Evolutionary conservation across 2,113 vertebrate species (phyloP).

Genomic region (Nanger granti): DNA sequence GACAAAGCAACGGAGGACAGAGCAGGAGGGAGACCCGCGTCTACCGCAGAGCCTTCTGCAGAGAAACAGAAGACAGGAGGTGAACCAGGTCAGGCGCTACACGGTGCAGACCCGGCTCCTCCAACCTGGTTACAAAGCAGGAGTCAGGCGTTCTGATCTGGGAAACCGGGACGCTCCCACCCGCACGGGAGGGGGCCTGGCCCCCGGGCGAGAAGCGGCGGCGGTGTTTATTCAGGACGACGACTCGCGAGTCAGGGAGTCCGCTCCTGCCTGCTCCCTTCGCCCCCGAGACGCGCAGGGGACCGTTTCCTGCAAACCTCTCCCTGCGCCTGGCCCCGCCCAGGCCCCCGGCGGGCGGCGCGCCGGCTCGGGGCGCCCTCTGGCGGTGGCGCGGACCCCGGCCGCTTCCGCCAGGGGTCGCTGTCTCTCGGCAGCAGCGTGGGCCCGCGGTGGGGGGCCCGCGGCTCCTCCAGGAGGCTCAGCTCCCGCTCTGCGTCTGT

Average conservation of each 20-base stretch:
- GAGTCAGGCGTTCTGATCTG: background rate
- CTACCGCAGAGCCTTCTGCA: conserved; percentile 1
- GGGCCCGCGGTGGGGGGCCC: background rate
- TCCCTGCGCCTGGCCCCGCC: background rate
- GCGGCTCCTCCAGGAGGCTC: background rate
- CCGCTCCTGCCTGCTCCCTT: background rate
- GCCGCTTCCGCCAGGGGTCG: background rate
- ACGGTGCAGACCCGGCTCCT: background rate
- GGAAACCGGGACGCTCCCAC: background rate
- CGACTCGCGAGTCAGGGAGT: background rate
- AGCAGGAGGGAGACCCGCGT: background rate
- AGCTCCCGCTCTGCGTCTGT: background rate
- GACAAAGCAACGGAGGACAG: background rate
- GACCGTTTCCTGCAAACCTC: background rate
- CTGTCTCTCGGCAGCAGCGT: conserved; percentile 19
- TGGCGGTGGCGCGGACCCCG: background rate
- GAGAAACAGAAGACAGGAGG: background rate
- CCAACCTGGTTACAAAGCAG: background rate
- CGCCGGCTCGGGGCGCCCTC: conserved; percentile 32
- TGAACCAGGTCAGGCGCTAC: background rate
- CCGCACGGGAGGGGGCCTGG: background rate
- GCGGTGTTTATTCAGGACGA: conserved; percentile 54
- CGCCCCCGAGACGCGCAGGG: conserved; percentile 9
- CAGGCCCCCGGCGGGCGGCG: background rate
- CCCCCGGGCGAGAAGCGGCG: conserved; percentile 39